A percentile compares a stretch with the other conserved stretches of the same genome.
Evolutionary conservation across 2,888 invertebrate genomes (phyloP).

Genomic region (Mamestra brassicae): DNA sequence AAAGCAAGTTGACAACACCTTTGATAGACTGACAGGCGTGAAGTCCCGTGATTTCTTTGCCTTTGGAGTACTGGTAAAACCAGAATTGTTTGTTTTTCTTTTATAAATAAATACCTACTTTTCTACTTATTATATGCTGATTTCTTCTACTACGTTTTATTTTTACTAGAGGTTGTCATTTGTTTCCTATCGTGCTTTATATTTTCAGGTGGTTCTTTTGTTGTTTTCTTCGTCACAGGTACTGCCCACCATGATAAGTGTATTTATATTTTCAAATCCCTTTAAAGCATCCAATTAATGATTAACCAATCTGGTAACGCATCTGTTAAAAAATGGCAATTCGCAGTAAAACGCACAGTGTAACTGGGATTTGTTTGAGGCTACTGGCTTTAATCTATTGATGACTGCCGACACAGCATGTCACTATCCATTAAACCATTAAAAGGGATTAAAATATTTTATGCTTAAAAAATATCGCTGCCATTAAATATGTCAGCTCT

Average conservation of each 20-base stretch:
- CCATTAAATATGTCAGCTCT: conserved; percentile 9
- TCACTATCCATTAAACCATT: conserved; percentile 30
- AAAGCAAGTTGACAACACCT: conserved; percentile 51
- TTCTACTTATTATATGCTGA: not conserved
- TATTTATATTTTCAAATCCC: not conserved
- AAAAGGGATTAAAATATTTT: conserved; percentile 27
- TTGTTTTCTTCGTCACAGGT: not conserved
- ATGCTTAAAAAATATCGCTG: conserved; percentile 20
- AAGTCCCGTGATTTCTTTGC: conserved; percentile 45
- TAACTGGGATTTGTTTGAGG: conserved; percentile 41
- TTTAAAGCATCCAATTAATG: not conserved
- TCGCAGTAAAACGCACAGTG: conserved; percentile 18
- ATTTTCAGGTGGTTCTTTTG: not conserved
- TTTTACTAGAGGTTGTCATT: not conserved
- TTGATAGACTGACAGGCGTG: conserved; percentile 61
- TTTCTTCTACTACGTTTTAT: not conserved
- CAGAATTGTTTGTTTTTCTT: conserved; percentile 13
- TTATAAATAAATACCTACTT: conserved; percentile 7
- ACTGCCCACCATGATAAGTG: not conserved
- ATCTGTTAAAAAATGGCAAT: conserved; percentile 18
- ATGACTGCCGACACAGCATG: conserved; percentile 40
- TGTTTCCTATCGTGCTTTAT: not conserved
- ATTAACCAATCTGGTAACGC: not conserved
- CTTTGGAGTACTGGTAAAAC: conserved; percentile 11
- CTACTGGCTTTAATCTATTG: conserved; percentile 38